Evolutionary conservation across 2,797 vertebrate genomes (phyloP), one percentile per base, ranked within the genome.

Genomic region (Betta splendens): DNA sequence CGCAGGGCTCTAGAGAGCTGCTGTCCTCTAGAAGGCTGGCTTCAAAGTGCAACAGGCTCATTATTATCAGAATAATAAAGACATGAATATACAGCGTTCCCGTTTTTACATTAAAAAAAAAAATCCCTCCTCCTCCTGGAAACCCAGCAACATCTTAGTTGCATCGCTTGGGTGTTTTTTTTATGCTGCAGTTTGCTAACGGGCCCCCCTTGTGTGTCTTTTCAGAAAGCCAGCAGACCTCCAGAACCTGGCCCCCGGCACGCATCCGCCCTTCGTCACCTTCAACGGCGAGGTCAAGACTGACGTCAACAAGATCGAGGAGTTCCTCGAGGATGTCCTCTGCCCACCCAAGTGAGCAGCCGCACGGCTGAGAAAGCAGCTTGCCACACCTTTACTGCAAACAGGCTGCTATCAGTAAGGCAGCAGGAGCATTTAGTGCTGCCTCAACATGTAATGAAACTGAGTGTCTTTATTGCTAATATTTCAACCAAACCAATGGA

Each of bases 271-370:
- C 59, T 99, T 99, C 89, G 93, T 99, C 85, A 99, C 98, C 23
- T 99, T 92, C 83, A 98, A 99, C 12, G 94, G 92, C 5, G 98
- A 99, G 76, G 97, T 99, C 85, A 99, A 93, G 90, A 99, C 98
- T 0, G 98, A 99, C 22, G 96, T 98, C 75, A 99, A 99, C 90
- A 99, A 99, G 91, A 98, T 99, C 28, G 97, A 99, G 80, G 98
- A 99, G 90, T 99, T 99, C 75, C 94, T 99, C 38, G 98, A 99
- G 88, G 97, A 98, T 52, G 88, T 98, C 67, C 93, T 99, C 56
- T 92, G 93, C 83, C 98, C 98, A 61, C 98, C 97, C 75, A 98
- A 97, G 98, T 99, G 77, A 94, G 96, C 90, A 7, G 16, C 63
- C 49, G 57, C 44, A 25, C 29, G 26, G 21, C 12, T 22, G 31